phyloP scores from a whole-genome alignment of 2,113 vertebrate species.

The Chaenocephalus aceratus region DNA sequence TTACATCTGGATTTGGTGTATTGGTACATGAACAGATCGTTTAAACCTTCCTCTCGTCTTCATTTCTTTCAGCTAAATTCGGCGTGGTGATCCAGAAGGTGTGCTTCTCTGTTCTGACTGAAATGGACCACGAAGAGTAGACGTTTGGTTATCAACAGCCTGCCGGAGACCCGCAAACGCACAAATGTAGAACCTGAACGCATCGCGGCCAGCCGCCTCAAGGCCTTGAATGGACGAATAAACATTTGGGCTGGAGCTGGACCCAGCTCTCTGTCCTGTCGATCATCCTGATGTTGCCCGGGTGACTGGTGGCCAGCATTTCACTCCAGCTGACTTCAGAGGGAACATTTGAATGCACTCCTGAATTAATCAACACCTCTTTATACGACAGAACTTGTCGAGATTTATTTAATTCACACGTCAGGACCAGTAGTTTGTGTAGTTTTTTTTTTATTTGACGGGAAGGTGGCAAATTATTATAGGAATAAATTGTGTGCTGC shows the following conservation, averaged over 20 bases:
- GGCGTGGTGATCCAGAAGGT: constrained; percentile 87
- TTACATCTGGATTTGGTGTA: background rate
- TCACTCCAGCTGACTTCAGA: too few relatives aligned
- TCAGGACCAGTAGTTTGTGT: constrained; percentile 21
- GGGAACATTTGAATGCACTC: constrained; percentile 17
- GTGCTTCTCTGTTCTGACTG: constrained; percentile 89
- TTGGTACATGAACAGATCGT: background rate
- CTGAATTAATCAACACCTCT: constrained; percentile 18
- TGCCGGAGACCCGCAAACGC: constrained; percentile 8
- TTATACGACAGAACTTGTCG: constrained; percentile 24
- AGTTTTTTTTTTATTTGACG: constrained; percentile 6
- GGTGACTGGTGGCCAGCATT: constrained; percentile 1
- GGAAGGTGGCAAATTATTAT: constrained; percentile 29
- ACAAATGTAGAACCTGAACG: constrained; percentile 24
- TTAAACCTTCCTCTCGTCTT: background rate
- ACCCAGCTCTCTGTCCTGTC: constrained; percentile 27
- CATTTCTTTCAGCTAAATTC: constrained; percentile 71
- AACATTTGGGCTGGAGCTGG: constrained; percentile 25
- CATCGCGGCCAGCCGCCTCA: background rate
- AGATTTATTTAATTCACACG: constrained; percentile 49
- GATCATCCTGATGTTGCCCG: constrained; percentile 12
- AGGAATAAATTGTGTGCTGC: background rate
- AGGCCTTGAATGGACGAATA: background rate
- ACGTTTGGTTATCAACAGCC: background rate
- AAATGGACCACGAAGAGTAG: constrained; percentile 86